Evolutionary conservation across 2,888 invertebrate genomes (phyloP).

Genomic region (Phengaris alcon): DNA sequence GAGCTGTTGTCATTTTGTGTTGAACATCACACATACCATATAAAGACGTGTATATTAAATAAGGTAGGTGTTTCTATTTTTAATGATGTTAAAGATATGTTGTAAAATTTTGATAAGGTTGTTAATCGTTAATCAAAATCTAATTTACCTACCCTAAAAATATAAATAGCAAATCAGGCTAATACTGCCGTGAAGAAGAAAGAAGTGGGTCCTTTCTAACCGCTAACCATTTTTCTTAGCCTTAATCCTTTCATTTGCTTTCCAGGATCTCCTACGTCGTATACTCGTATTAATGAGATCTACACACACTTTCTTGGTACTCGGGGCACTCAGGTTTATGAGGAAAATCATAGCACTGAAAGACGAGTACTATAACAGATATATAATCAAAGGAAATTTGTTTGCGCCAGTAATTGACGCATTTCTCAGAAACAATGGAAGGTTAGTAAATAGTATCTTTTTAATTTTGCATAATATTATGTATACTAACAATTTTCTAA

Average conservation of each 20-base stretch:
- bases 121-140: no score
- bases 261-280: slow-evolving; percentile 91
- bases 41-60: slow-evolving; percentile 97
- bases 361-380: slow-evolving; percentile 98
- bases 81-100: neutral
- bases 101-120: neutral
- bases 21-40: slow-evolving; percentile 99
- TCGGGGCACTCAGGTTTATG: slow-evolving; percentile 97
- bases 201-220: neutral
- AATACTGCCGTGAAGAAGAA: neutral
- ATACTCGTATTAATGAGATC: slow-evolving; percentile 98
- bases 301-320: slow-evolving; percentile 96
- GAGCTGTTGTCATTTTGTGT: slow-evolving; percentile 98
- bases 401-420: slow-evolving; percentile 98
- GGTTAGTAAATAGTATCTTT: slow-evolving; percentile 62
- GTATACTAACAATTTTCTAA: neutral
- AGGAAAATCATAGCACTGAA: slow-evolving; percentile 97
- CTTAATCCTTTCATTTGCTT: slow-evolving; percentile 32
- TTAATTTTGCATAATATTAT: neutral
- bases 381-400: slow-evolving; percentile 95
- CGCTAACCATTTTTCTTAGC: neutral
- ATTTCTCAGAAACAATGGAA: slow-evolving; percentile 96
- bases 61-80: slow-evolving; percentile 73
- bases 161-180: neutral
- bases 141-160: no score